Conservation (phyloP, 2,797 vertebrate genomes). For the Falco naumanni region DNA sequence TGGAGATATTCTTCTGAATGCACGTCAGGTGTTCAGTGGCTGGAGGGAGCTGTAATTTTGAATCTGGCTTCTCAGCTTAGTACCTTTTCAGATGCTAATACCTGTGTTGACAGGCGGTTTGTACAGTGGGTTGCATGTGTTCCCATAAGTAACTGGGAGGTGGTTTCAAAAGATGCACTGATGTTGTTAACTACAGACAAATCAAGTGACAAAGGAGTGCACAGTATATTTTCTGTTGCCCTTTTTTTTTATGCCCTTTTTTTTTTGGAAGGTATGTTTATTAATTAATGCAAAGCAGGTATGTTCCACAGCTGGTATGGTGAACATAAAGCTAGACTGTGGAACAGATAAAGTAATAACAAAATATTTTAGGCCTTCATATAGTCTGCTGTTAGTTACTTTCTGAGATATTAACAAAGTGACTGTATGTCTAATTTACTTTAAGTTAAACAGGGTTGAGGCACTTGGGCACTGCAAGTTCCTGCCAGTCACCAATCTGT, state of each 20-base stretch:
- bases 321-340: background rate
- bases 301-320: background rate
- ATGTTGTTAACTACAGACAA: background rate
- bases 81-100: background rate
- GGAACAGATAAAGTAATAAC: background rate
- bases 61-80: background rate
- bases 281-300: background rate
- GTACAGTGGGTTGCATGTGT: background rate
- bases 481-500: background rate
- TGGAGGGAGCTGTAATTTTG: background rate
- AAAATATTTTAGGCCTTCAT: background rate
- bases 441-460: background rate
- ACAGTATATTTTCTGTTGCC: background rate
- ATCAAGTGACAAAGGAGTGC: background rate
- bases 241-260: background rate
- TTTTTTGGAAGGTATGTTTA: background rate
- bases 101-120: background rate
- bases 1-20: background rate
- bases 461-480: background rate
- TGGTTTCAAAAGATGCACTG: background rate
- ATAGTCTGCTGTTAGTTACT: background rate
- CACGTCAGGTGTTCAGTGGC: background rate
- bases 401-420: background rate
- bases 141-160: background rate
- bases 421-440: background rate